Evolutionary conservation across 2,113 vertebrate species (phyloP).

Genomic region (Sinocyclocheilus anshuiensis): DNA sequence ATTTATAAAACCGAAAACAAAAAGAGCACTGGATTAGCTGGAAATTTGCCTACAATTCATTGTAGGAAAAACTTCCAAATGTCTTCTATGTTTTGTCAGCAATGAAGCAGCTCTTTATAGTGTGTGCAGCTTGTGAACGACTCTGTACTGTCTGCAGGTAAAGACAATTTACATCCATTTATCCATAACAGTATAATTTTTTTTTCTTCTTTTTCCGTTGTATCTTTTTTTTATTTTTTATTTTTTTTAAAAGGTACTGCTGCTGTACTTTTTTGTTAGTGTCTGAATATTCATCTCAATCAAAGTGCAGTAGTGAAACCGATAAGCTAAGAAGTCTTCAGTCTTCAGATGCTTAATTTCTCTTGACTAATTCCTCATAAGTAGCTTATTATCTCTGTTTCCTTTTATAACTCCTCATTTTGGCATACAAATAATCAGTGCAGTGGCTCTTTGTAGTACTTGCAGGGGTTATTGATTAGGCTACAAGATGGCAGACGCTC

Average conservation of each 20-base stretch:
- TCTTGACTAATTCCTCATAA: neutral
- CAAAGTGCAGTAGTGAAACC: neutral
- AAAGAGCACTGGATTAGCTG: neutral
- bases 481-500: conserved; percentile 14
- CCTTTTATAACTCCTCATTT: neutral
- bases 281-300: neutral
- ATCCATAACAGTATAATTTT: neutral
- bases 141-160: neutral
- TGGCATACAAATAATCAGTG: conserved; percentile 20
- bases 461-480: conserved; percentile 33
- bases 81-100: neutral
- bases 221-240: too few relatives aligned
- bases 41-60: neutral
- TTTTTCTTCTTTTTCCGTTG: too few relatives aligned
- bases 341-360: neutral
- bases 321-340: neutral
- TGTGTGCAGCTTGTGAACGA: neutral
- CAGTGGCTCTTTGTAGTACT: conserved; percentile 22
- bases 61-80: neutral
- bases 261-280: neutral
- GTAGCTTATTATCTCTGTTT: conserved; percentile 14
- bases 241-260: neutral
- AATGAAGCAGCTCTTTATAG: neutral
- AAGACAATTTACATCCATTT: neutral
- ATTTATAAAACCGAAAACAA: neutral